Evolutionary conservation across 1,140 invertebrate species (phyloP).

Genomic region (Nautilus pompilius): DNA sequence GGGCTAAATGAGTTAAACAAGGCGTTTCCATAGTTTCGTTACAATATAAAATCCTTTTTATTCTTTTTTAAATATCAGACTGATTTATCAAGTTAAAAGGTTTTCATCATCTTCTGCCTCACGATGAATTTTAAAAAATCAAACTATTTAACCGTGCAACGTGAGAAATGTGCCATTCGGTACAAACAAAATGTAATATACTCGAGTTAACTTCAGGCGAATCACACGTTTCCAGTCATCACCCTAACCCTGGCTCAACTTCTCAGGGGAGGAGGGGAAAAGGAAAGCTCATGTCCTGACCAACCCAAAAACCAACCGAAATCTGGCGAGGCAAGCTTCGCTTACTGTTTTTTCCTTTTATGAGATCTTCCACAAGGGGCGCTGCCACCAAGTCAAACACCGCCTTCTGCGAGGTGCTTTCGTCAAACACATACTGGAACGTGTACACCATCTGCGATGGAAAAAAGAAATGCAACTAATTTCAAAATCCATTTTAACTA

Average conservation of each 20-base stretch:
- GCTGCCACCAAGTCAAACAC: conserved; percentile 82
- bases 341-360: conserved; percentile 71
- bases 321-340: too few species aligned
- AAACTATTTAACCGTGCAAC: too few species aligned
- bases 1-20: too few species aligned
- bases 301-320: too few species aligned
- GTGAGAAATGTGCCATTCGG: not conserved
- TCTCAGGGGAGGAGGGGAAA: not conserved
- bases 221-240: too few species aligned
- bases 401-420: conserved; percentile 72
- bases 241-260: not conserved
- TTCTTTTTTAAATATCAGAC: too few species aligned
- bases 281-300: not conserved
- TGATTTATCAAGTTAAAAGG: too few species aligned
- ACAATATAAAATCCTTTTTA: too few species aligned
- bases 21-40: too few species aligned
- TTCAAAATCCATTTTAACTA: not conserved
- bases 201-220: not conserved
- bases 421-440: conserved; percentile 78
- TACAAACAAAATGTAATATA: not conserved
- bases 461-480: conserved; percentile 1
- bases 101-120: too few species aligned
- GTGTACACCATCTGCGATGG: conserved; percentile 53
- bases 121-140: too few species aligned
- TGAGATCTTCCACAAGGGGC: conserved; percentile 74